phyloP scores from a whole-genome alignment of 2,888 invertebrate genomes.

The Girardia tigrina region DNA sequence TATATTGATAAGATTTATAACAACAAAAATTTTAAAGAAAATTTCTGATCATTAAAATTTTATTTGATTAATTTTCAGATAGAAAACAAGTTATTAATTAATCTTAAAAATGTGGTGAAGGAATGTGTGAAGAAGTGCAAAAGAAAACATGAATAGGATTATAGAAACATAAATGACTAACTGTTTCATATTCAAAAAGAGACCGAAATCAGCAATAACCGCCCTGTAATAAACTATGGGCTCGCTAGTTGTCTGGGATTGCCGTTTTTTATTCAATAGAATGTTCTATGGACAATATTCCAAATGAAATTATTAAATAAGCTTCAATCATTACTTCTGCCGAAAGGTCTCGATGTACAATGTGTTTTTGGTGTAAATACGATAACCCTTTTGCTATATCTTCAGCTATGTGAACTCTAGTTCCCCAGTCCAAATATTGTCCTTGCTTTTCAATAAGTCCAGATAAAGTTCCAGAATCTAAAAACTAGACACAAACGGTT shows the following conservation, averaged over 20 bases:
- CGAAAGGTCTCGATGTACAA: constrained; percentile 31
- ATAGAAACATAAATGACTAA: too few species aligned
- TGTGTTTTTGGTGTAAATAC: not conserved
- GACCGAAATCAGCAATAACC: constrained; percentile 31
- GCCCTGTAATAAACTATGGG: not conserved
- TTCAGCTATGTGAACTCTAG: constrained; percentile 24
- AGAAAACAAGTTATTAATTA: too few species aligned
- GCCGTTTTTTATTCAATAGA: not conserved
- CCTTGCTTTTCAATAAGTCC: constrained; percentile 18
- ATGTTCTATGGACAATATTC: not conserved
- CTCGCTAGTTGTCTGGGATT: not conserved
- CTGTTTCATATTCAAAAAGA: constrained; percentile 24
- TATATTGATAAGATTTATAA: too few species aligned
- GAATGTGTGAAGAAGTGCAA: too few species aligned
- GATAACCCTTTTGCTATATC: constrained; percentile 29
- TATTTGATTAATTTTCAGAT: too few species aligned
- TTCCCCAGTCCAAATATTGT: constrained; percentile 2
- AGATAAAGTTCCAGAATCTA: not conserved
- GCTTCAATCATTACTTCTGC: constrained; percentile 20
- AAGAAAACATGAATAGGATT: too few species aligned
- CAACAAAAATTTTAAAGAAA: too few species aligned
- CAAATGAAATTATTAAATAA: not conserved
- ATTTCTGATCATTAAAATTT: too few species aligned
- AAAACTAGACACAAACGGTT: too few species aligned
- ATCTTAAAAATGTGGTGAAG: too few species aligned